Conservation (phyloP, 2,113 vertebrate genomes). For the western clawed frog (Xenopus tropicalis) region DNA sequence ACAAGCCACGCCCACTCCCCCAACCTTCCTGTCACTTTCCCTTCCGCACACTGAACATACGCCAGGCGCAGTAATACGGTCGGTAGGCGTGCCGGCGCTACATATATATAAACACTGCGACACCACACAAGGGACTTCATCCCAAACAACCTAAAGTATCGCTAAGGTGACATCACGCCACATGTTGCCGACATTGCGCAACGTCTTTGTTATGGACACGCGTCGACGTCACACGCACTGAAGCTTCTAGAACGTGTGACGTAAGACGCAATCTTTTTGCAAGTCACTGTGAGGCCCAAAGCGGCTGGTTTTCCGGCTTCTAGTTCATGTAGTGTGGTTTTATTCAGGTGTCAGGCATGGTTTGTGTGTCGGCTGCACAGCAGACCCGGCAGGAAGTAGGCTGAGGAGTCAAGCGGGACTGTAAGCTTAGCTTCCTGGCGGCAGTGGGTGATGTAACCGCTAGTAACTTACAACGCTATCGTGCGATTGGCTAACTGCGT, state of each 20-base stretch:
- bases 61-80: too few species aligned
- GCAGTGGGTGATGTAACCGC: constrained; percentile 15
- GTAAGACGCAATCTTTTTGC: constrained; percentile 23
- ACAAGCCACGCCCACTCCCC: neutral
- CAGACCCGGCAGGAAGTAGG: too few species aligned
- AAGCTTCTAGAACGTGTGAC: constrained; percentile 40
- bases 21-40: neutral
- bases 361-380: too few species aligned
- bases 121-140: too few species aligned
- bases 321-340: neutral
- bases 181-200: neutral
- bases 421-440: neutral
- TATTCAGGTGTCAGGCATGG: neutral
- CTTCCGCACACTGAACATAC: neutral
- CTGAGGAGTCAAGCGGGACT: neutral
- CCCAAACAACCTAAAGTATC: too few species aligned
- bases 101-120: too few species aligned
- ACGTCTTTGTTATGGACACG: neutral
- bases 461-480: neutral
- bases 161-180: neutral
- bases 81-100: too few species aligned
- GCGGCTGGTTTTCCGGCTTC: neutral
- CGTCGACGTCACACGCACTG: neutral
- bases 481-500: constrained; percentile 13
- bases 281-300: constrained; percentile 20